These are phyloP conservation scores for Crotalus viridis DNA, from an alignment of 2,113 vertebrate genomes.

Conservation along the genomic window DNA sequence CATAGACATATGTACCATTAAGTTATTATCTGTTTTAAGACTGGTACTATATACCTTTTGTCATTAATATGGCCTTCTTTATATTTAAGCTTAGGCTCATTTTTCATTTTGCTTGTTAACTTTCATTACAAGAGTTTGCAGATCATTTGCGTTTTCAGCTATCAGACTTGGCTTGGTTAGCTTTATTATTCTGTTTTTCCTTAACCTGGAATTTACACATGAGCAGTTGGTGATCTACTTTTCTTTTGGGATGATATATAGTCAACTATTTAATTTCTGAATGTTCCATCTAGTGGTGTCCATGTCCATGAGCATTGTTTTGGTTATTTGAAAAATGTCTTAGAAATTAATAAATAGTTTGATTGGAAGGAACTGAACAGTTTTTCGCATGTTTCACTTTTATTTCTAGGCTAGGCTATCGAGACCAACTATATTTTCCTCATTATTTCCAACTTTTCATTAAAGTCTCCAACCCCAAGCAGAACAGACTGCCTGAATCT, in stretches of 20 bases:
- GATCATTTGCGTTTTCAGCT: neutral
- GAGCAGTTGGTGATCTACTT: neutral
- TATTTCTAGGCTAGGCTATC: neutral
- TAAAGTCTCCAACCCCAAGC: neutral
- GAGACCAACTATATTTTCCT: neutral
- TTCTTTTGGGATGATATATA: neutral
- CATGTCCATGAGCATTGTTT: neutral
- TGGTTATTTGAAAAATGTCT: neutral
- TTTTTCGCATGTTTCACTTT: neutral
- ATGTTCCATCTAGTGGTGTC: neutral
- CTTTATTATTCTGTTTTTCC: neutral
- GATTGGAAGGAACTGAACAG: neutral
- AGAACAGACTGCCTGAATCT: neutral
- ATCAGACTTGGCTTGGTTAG: neutral
- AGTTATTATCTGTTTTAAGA: neutral
- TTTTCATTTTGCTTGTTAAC: neutral
- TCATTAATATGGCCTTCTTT: neutral
- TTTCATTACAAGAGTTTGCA: neutral
- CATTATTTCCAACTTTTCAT: neutral
- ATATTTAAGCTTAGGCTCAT: neutral
- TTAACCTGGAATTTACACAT: neutral
- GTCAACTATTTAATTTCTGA: neutral
- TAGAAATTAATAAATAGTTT: neutral
- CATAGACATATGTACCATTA: neutral
- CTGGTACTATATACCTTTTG: neutral